phyloP scores from a whole-genome alignment of 2,888 invertebrate genomes.

The Euzophera pinguis region DNA sequence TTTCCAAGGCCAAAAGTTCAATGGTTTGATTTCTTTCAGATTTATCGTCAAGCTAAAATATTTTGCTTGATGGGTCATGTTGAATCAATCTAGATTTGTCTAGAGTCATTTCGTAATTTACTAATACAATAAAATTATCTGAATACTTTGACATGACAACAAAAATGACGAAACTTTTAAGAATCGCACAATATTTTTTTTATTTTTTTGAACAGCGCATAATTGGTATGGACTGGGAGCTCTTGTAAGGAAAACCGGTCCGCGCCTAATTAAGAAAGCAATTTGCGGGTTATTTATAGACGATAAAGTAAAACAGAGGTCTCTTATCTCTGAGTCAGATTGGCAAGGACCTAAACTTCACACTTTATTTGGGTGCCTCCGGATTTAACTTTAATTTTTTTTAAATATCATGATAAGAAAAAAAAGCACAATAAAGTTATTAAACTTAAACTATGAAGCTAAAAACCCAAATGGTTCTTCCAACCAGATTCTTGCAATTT shows the following conservation, averaged over 20 bases:
- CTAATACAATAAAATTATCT: no score
- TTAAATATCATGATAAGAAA: no score
- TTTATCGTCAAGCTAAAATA: no score
- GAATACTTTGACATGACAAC: neutral
- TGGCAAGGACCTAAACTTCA: constrained; percentile 11
- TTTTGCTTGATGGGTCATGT: no score
- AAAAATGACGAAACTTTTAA: neutral
- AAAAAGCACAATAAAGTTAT: no score
- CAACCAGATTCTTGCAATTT: no score
- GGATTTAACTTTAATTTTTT: constrained; percentile 3
- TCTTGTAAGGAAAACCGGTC: constrained; percentile 38
- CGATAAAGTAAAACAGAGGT: constrained; percentile 55
- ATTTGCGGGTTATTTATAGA: constrained; percentile 72
- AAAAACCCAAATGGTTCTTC: no score
- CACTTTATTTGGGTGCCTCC: constrained; percentile 4
- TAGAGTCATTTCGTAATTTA: no score
- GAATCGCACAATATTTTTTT: neutral
- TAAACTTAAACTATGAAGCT: no score
- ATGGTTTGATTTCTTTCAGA: no score
- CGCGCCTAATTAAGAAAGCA: constrained; percentile 69
- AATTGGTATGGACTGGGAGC: constrained; percentile 33
- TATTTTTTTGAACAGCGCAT: constrained; percentile 36
- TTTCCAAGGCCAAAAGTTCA: no score
- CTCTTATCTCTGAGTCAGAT: constrained; percentile 2
- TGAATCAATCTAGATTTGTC: no score